Evolutionary conservation across 2,888 invertebrate species (phyloP), one percentile per base, ranked within the genome.

Genomic region (Tromatobia lineatoria): DNA sequence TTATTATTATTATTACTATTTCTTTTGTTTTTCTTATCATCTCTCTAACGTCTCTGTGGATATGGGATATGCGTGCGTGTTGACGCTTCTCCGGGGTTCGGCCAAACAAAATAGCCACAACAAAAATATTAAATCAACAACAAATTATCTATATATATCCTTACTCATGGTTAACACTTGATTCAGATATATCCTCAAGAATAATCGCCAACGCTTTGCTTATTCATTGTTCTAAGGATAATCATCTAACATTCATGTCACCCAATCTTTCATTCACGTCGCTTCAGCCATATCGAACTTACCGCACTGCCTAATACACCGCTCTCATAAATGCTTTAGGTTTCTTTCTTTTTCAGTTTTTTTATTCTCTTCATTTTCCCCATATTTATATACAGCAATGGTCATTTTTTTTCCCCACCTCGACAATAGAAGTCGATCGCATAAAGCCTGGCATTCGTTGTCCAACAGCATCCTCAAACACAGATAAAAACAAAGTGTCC

Each of bases 271-370:
- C 69, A 15, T 71, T 52, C 50, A 75, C 77, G 76, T 78, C 66
- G 74, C 57, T n/a, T 74, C 61, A 29, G 73, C 66, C 66, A 52
- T 74, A 57, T 71, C 45, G 85, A 88, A 85, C 88, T 89, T 89
- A 87, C 87, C 77, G 88, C 91, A 90, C 91, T 92, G 91, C 91
- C 92, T 91, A 89, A 90, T 89, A 91, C 91, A 90, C 91, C 91
- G 91, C 91, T 92, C 91, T 91, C 91, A 91, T 91, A 88, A 80
- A 90, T 88, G 89, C 89, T 91, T 86, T 69, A 74, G 57, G 75
- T 50, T 47, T 78, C 11, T 80, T 13, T 69, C 34, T 81, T 64
- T 10, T 50, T 69, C 8, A 6, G 29, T 29, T 29, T 2, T 2
- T 29, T 29, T 29, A 3, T 29, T 38, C 8, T 13, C 52, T 61